Base-by-base conservation (phyloP, 2,113 vertebrate species). In the Percopsis transmontana region DNA sequence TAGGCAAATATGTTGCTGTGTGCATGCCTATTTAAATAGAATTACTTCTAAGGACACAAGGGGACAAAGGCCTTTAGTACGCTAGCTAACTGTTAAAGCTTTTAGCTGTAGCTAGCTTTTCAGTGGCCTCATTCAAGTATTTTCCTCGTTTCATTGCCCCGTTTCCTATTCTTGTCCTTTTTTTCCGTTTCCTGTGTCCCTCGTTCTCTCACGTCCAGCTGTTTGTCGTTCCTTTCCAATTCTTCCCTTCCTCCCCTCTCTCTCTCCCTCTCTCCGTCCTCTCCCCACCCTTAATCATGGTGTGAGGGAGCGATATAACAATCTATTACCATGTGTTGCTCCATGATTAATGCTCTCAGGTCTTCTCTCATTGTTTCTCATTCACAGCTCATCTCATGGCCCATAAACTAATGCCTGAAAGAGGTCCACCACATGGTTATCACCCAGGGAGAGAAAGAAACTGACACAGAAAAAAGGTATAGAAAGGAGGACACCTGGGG, bases 311-410 rank as follows among this genome's bases (percentile, higher is more conserved):
- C 57, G 76, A 87, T 85, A 88, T 87, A 84, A 79, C 87, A 82
- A 55, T 88, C 84, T 81, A 86, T 88, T 88, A 88, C 79, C 82
- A 82, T 87, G 86, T 87, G 88, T 88, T 89, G 83, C 87, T 82
- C 74, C 67, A 59, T 86, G 89, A 91, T 91, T 89, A 88, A 91
- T 89, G 90, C 80, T 90, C 88, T 85, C 84, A 77, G 77, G 80
- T 86, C 85, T 85, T 33, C 78, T 87, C 85, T 87, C 89, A 81
- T 91, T 91, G 90, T 91, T 92, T 93, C 93, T 92, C 92, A 91
- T 89, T 89, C 94, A 88, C 94, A 95, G 95, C 94, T 95, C 96
- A 97, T 98, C 95, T 97, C 96, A 97, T 95, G 96, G 92, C 91
- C 94, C 96, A 98, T 99, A 96, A 98, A 98, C 93, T 94, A 92